Percentiles rank a stretch among this genome's conserved stretches.
Conservation (phyloP, 2,888 invertebrate genomes). For the Sialis fuliginosa region DNA sequence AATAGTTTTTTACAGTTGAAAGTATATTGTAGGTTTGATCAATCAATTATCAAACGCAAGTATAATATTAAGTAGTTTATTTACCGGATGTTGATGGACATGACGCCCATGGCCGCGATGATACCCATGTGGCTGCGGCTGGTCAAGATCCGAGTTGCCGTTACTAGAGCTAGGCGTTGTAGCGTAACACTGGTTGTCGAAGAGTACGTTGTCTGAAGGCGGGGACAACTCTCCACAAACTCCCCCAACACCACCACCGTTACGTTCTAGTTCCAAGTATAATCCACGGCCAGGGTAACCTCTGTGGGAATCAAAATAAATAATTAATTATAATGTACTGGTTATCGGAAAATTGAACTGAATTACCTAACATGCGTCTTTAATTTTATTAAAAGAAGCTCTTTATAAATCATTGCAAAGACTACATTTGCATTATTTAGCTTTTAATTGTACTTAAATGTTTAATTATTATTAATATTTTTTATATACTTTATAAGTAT, state of each 20-base stretch:
- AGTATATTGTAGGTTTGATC: no score
- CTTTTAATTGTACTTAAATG: no score
- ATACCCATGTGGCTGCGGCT: slow-evolving; percentile 38
- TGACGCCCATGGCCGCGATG: slow-evolving; percentile 31
- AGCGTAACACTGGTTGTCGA: slow-evolving; percentile 90
- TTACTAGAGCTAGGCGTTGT: slow-evolving; percentile 88
- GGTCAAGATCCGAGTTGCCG: slow-evolving; percentile 78
- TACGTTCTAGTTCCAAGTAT: slow-evolving; percentile 64
- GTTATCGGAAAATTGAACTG: no score
- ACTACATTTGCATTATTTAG: no score
- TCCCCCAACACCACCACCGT: slow-evolving; percentile 30
- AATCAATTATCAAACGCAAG: no score
- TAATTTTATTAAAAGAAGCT: no score
- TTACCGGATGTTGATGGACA: slow-evolving; percentile 44
- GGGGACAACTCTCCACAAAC: slow-evolving; percentile 50
- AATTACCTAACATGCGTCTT: no score
- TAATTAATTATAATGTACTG: no score
- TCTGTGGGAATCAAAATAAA: slow-evolving; percentile 15
- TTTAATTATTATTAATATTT: no score
- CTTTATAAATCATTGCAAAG: no score
- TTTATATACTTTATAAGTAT: no score
- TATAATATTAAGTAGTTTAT: background rate
- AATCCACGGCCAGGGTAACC: slow-evolving; percentile 54
- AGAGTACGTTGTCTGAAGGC: slow-evolving; percentile 83
- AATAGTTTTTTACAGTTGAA: no score